Base-by-base conservation (phyloP, 2,888 invertebrate species). In the Euzophera pinguis region DNA sequence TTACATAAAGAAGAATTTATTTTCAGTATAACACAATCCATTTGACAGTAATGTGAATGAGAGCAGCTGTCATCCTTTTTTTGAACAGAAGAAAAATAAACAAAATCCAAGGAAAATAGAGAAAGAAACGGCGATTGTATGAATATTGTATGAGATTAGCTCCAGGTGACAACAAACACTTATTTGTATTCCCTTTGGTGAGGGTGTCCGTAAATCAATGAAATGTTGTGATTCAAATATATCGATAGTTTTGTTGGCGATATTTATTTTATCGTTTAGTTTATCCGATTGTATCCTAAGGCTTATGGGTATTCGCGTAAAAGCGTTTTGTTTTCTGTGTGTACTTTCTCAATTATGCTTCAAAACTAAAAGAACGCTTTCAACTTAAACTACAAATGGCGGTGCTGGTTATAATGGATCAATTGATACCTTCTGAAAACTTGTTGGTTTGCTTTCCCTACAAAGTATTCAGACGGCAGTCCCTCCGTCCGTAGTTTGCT, bases 131-230 rank as follows among this genome's bases (percentile, higher is more conserved):
- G 58, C 64, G 59, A 56, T 57, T 62, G 58, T 58, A 67, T 74
- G 69, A 71, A 75, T 75, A 69, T 62, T 75, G 65, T 51, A 75
- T 73, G 62, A 71, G 65, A 66, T 69, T 68, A 65, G 38, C 13
- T 53, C 10, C 65, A 65, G 61, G 63, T 67, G 62, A 59, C 59
- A 54, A 50, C 51, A 17, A 41, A 53, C 29, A 47, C 50, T 54
- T 56, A 39, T 60, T 61, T 57, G 56, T 56, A 55, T 50, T 34
- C 47, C 16, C 42, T 29, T 35, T 34, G 45, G 39, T 49, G 37
- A 39, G 10, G 29, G 8, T 14, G 13, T 10, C 16, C 13, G 14
- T 45, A 43, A 27, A 13, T 43, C 22, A 43, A 42, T 37, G 37
- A 12, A 6, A 37, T 12, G 2, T 37, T 37, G 4, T 32, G 32